A percentile compares a stretch with the other conserved stretches of the same genome.
These are phyloP conservation scores for Amphipoea oculea DNA, from an alignment of 2,888 invertebrate species.

Conservation along the genomic window DNA sequence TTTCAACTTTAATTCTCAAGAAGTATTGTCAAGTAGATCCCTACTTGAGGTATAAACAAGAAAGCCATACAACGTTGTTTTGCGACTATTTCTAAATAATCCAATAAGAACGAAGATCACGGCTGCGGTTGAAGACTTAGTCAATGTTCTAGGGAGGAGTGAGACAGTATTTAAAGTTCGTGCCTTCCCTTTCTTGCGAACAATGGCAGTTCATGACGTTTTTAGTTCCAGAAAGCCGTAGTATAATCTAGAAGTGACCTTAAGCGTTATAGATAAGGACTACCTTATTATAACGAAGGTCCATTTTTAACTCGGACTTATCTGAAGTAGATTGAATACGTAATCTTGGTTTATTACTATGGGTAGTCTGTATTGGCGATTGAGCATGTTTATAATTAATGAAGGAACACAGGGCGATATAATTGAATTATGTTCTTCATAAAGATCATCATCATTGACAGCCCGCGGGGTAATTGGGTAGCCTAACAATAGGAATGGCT, in stretches of 20 bases:
- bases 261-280: conserved; percentile 45
- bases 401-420: background rate
- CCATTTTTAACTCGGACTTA: conserved; percentile 52
- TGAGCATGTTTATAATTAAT: conserved; percentile 5
- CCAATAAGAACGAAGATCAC: conserved; percentile 65
- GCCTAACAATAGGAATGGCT: background rate
- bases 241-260: conserved; percentile 46
- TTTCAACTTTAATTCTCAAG: conserved; percentile 12
- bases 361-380: background rate
- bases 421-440: too few species aligned
- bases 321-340: conserved; percentile 42
- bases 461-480: background rate
- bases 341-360: conserved; percentile 40
- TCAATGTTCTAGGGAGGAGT: conserved; percentile 21
- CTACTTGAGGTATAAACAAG: conserved; percentile 41
- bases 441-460: background rate
- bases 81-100: conserved; percentile 59
- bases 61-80: conserved; percentile 63
- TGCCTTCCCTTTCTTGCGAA: conserved; percentile 28
- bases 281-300: conserved; percentile 36
- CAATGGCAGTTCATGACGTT: conserved; percentile 26
- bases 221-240: conserved; percentile 21
- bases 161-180: conserved; percentile 15
- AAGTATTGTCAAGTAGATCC: conserved; percentile 4
- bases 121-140: conserved; percentile 49